Evolutionary conservation across 2,113 vertebrate species (phyloP), one percentile per base, ranked within the genome.

Genomic region (Asarcornis scutulata): DNA sequence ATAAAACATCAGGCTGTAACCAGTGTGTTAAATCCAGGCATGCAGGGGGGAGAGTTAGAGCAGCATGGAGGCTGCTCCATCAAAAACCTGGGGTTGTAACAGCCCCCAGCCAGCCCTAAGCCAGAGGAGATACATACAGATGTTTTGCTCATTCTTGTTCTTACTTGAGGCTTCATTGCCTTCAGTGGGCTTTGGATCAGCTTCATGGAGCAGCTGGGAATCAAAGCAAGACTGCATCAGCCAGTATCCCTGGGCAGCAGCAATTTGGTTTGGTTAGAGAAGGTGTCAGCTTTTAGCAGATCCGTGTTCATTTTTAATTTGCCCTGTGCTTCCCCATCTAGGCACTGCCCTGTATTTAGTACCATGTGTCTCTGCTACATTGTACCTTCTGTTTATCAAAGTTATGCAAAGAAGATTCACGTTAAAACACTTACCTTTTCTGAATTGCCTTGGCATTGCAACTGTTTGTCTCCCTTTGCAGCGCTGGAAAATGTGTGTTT

Each of bases 301-400:
- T 89, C 69, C 77, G 60, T 32, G n/a, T 42, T 93, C 22, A 66
- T 93, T 96, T 93, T 83, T 89, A 64, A 83, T 92, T 92, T 91
- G 64, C 48, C 86, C 66, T 85, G 88, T 74, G 72, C 44, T 86
- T 97, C 74, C n/a, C 23, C 23, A 9, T 62, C 32, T 34, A 60
- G 59, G 29, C 11, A 31, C 52, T 25, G 23, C 15, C 0, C 4
- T 8, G 18, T 68, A 38, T 94, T 63, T 56, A 38, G 8, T 66
- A 69, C 85, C 6, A 18, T 66, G 56, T 12, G 4, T 38, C 56
- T 87, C 52, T 74, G 55, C 67, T 83, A 6, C 44, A n/a, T 50
- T 14, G 3, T 63, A 67, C 46, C 52, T 91, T 31, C 50, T 66
- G 26, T 88, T 91, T 91, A 80, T 91, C 82, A 67, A 92, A 94